These are phyloP conservation scores for Odontocolon sp. DNA, from an alignment of 2,888 invertebrate genomes.

Conservation along the genomic window DNA sequence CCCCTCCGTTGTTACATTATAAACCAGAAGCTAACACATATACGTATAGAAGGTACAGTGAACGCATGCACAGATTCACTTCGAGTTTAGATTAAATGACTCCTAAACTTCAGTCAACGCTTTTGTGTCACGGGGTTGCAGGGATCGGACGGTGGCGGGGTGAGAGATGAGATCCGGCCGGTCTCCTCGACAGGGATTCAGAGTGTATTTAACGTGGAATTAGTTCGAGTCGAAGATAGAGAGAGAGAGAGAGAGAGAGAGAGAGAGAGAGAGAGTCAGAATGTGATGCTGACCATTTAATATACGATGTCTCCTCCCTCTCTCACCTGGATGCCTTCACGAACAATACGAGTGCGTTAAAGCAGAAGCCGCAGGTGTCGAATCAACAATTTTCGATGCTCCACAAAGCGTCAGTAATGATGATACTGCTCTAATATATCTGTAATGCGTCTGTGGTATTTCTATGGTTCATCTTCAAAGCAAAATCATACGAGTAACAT, in stretches of 20 bases:
- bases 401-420: constrained; percentile 40
- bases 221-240: constrained; percentile 58
- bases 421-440: constrained; percentile 2
- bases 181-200: constrained; percentile 74
- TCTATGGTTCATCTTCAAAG: background rate
- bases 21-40: constrained; percentile 28
- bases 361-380: constrained; percentile 42
- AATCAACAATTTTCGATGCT: constrained; percentile 20
- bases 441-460: background rate
- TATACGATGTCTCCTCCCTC: constrained; percentile 19
- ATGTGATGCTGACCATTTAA: constrained; percentile 15
- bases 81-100: constrained; percentile 64
- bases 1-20: constrained; percentile 69
- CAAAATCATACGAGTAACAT: background rate
- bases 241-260: no score
- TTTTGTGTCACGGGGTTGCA: constrained; percentile 54
- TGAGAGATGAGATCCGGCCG: constrained; percentile 40
- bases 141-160: constrained; percentile 13
- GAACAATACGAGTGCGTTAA: background rate
- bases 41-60: constrained; percentile 37
- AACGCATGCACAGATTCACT: constrained; percentile 50
- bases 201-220: constrained; percentile 73
- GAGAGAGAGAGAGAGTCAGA: no score
- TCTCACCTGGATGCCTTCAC: constrained; percentile 62
- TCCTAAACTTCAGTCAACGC: constrained; percentile 63